These are phyloP conservation scores for Acleris literana DNA, from an alignment of 2,888 invertebrate genomes.

Conservation along the genomic window DNA sequence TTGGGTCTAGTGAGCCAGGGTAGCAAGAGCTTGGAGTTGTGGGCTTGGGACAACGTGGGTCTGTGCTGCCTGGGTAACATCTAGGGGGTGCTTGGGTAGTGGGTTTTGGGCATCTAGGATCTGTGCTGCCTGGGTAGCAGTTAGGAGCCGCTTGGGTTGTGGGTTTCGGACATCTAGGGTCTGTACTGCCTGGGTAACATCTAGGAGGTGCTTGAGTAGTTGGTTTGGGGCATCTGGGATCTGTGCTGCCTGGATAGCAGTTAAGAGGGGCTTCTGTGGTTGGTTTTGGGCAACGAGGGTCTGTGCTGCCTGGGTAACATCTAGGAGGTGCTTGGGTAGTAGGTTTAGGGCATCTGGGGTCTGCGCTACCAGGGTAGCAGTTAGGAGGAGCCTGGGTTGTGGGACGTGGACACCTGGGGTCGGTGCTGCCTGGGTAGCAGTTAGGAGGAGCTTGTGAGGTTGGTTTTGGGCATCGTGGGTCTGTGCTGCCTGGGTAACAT, in stretches of 20 bases:
- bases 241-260: conserved; percentile 44
- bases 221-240: conserved; percentile 47
- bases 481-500: conserved; percentile 43
- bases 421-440: conserved; percentile 57
- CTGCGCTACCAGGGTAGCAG: conserved; percentile 50
- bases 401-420: conserved; percentile 50
- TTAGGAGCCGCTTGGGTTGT: conserved; percentile 42
- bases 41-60: conserved; percentile 54
- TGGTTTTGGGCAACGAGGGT: conserved; percentile 52
- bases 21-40: conserved; percentile 42
- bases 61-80: conserved; percentile 49
- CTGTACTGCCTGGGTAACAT: conserved; percentile 44
- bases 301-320: conserved; percentile 43
- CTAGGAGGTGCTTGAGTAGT: conserved; percentile 41
- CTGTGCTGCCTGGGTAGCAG: conserved; percentile 56
- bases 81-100: conserved; percentile 40
- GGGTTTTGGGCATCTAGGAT: conserved; percentile 46
- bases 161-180: conserved; percentile 43
- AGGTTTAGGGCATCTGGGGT: conserved; percentile 41
- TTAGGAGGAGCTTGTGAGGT: conserved; percentile 41
- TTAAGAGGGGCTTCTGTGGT: conserved; percentile 44
- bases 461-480: conserved; percentile 48
- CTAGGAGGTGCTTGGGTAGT: conserved; percentile 34
- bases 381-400: conserved; percentile 42
- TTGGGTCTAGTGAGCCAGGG: conserved; percentile 40